A percentile compares a stretch with the other conserved stretches of the same genome.
Evolutionary conservation across 2,113 vertebrate genomes (phyloP).

Genomic region (Synodontis membranacea): DNA sequence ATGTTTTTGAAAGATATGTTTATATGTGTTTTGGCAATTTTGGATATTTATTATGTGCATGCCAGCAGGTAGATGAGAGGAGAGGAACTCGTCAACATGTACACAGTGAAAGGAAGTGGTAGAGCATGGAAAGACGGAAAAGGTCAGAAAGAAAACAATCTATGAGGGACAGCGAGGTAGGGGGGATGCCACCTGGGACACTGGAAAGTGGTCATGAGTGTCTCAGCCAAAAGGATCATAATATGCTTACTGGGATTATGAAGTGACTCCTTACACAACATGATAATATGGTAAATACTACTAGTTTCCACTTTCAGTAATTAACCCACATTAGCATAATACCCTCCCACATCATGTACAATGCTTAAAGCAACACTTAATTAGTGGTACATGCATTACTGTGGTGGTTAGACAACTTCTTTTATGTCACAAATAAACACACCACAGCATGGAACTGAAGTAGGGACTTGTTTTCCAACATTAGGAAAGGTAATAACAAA

Average conservation of each 20-base stretch:
- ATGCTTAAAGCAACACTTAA: constrained; percentile 6
- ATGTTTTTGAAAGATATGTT: not conserved
- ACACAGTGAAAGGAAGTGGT: constrained; percentile 26
- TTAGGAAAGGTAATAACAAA: constrained; percentile 59
- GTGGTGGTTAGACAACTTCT: not conserved
- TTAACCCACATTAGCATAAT: constrained; percentile 70
- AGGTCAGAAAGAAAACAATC: constrained; percentile 52
- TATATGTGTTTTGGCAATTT: not conserved
- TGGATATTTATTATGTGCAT: constrained; percentile 4
- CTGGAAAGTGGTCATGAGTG: constrained; percentile 56
- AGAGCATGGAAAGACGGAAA: constrained; percentile 30
- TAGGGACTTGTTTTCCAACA: constrained; percentile 11
- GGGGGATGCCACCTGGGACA: constrained; percentile 27
- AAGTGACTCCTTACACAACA: constrained; percentile 67
- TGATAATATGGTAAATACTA: constrained; percentile 62
- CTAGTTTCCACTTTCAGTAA: constrained; percentile 67
- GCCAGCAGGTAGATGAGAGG: constrained; percentile 13
- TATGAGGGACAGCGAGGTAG: constrained; percentile 15
- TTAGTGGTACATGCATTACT: not conserved
- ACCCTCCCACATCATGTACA: constrained; percentile 63
- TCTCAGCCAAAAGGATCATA: constrained; percentile 71
- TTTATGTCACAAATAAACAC: constrained; percentile 8
- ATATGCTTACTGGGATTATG: constrained; percentile 73
- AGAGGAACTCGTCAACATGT: constrained; percentile 9
- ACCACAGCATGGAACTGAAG: constrained; percentile 31